Evolutionary conservation across 2,888 invertebrate species (phyloP).

Genomic region (Hesperia comma): DNA sequence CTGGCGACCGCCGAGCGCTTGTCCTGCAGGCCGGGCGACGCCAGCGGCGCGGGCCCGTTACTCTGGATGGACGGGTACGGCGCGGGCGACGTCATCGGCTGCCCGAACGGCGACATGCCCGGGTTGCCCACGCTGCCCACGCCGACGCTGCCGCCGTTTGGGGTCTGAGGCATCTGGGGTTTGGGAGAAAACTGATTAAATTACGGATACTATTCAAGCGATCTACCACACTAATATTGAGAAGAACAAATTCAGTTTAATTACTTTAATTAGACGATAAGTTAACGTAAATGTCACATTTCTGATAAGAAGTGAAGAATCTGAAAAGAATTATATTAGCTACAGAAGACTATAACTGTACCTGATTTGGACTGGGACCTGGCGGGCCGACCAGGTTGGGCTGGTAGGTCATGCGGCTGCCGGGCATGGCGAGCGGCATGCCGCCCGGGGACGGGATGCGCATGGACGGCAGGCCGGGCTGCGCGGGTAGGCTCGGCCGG

Average conservation of each 20-base stretch:
- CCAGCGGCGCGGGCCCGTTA: slow-evolving; percentile 84
- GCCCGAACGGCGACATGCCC: slow-evolving; percentile 89
- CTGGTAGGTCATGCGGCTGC: slow-evolving; percentile 79
- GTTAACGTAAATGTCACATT: too few relatives aligned
- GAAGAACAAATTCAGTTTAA: too few relatives aligned
- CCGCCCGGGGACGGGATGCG: slow-evolving; percentile 89
- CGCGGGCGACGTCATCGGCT: slow-evolving; percentile 85
- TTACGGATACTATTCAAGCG: background rate
- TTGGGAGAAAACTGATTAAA: background rate
- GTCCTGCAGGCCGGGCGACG: slow-evolving; percentile 80
- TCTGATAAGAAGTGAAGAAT: too few relatives aligned
- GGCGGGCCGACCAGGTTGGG: slow-evolving; percentile 89
- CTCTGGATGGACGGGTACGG: slow-evolving; percentile 82
- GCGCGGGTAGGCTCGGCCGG: slow-evolving; percentile 53
- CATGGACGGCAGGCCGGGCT: slow-evolving; percentile 73
- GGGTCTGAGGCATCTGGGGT: slow-evolving; percentile 74
- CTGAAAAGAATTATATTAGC: too few relatives aligned
- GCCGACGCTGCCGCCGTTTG: slow-evolving; percentile 79
- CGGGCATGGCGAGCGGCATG: slow-evolving; percentile 73
- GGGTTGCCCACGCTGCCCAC: slow-evolving; percentile 82
- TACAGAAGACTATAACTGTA: slow-evolving; percentile 32
- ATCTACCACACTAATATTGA: too few relatives aligned
- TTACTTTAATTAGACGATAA: too few relatives aligned
- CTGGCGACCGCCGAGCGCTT: slow-evolving; percentile 80
- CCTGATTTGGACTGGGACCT: slow-evolving; percentile 90